These are phyloP conservation scores for Acrobasis suavella DNA, from an alignment of 2,888 invertebrate genomes.

Conservation along the genomic window DNA sequence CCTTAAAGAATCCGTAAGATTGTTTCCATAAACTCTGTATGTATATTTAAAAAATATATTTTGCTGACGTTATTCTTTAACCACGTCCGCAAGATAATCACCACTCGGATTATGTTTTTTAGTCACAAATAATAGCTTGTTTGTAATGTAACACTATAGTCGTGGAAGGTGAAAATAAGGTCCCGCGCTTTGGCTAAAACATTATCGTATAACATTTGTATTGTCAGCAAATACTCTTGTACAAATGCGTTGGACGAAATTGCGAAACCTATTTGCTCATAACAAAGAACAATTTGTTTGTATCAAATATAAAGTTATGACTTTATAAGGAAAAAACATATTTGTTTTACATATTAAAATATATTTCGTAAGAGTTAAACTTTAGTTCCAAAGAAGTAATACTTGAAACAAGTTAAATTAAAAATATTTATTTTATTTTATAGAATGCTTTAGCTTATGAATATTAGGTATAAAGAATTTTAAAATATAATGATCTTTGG, in stretches of 20 bases:
- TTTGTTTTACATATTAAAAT: no score
- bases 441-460: background rate
- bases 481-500: background rate
- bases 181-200: slow-evolving; percentile 20
- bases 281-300: no score
- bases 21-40: no score
- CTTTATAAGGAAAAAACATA: no score
- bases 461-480: background rate
- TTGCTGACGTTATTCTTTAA: slow-evolving; percentile 48
- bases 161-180: slow-evolving; percentile 34
- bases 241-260: background rate
- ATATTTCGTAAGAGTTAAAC: no score
- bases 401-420: no score
- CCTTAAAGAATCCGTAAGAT: no score
- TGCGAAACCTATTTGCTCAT: background rate
- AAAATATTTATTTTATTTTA: background rate
- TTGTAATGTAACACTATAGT: slow-evolving; percentile 51
- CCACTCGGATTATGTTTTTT: slow-evolving; percentile 50
- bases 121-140: slow-evolving; percentile 58
- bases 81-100: slow-evolving; percentile 57
- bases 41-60: no score
- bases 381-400: no score
- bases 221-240: slow-evolving; percentile 25
- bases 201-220: slow-evolving; percentile 28
- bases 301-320: no score